Evolutionary conservation across 2,797 vertebrate species (phyloP), one percentile per base, ranked within the genome.

Genomic region (Forpus xanthops): DNA sequence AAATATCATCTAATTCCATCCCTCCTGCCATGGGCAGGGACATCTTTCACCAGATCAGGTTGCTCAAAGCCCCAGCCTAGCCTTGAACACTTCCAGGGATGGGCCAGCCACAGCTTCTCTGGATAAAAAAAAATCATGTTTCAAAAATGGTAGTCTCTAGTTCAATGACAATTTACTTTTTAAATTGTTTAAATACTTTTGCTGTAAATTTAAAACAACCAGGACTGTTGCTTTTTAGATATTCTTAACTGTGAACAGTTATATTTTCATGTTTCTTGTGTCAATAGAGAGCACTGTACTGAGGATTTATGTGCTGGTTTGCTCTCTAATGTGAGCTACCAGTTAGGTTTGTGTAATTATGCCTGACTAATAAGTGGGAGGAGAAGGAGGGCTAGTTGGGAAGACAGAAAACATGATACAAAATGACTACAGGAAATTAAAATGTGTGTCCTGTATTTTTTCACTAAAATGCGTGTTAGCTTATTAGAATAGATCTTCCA

Each of bases 331-430:
- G 0, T 56, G 70, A 56, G 5, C 53, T 45, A 4, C 65, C 39
- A 49, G 35, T 35, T 21, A n/a, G 6, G 35, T 72, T 87, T 65
- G 21, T 67, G 41, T 56, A 74, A 71, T 80, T 85, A 68, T 79
- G 30, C 56, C 75, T 66, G 68, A 33, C 33, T 62, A 74, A 44
- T 41, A 12, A 15, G 41, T 0, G 0, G 74, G 35, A 90, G 42
- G 52, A 87, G 24, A 35, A 55, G 42, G 21, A 66, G 5, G 7
- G 21, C 21, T 44, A 42, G 15, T 9, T 50, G 15, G n/a, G 71
- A 52, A 61, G 37, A 47, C 11, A 50, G 30, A 73, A 12, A 50
- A 76, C 24, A 45, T 0, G 0, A 39, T 37, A 45, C 12, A 53
- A 16, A n/a, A 17, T 12, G 49, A n/a, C 53, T 49, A 30, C 25